These are phyloP conservation scores for Bagarius yarrelli DNA, from an alignment of 2,113 vertebrate genomes.

Conservation along the genomic window DNA sequence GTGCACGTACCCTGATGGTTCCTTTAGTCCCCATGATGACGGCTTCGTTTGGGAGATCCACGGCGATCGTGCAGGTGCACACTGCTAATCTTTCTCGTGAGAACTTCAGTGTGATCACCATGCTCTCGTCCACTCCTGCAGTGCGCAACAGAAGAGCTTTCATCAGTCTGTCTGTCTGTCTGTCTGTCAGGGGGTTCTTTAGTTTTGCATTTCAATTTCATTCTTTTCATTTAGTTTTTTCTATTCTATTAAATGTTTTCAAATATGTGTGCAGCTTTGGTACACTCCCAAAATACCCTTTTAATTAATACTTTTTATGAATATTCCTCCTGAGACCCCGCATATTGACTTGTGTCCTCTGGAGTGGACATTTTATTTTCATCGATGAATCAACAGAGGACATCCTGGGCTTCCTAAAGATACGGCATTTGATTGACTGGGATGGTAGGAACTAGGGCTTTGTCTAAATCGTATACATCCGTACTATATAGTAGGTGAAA, in stretches of 20 bases:
- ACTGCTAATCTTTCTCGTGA: slow-evolving; percentile 70
- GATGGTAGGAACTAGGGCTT: too few relatives aligned
- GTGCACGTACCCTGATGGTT: slow-evolving; percentile 67
- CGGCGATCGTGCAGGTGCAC: slow-evolving; percentile 60
- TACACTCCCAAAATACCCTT: not conserved
- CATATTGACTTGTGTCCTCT: too few relatives aligned
- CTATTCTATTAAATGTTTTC: not conserved
- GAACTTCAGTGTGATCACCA: slow-evolving; percentile 71
- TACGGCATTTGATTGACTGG: too few relatives aligned
- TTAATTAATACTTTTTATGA: too few relatives aligned
- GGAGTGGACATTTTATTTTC: too few relatives aligned
- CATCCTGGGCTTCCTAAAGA: too few relatives aligned
- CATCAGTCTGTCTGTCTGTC: not conserved
- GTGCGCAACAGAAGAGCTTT: not conserved
- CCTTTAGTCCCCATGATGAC: slow-evolving; percentile 75
- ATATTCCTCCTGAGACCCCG: too few relatives aligned
- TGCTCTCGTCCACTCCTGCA: slow-evolving; percentile 73
- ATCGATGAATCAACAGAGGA: too few relatives aligned
- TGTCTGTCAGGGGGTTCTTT: not conserved
- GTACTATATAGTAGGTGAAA: too few relatives aligned
- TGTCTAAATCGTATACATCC: too few relatives aligned
- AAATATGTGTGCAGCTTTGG: too few relatives aligned
- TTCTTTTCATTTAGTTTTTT: not conserved
- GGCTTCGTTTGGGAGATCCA: slow-evolving; percentile 67
- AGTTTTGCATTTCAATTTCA: not conserved